phyloP scores from a whole-genome alignment of 2,113 vertebrate species.

The Oryzias javanicus region DNA sequence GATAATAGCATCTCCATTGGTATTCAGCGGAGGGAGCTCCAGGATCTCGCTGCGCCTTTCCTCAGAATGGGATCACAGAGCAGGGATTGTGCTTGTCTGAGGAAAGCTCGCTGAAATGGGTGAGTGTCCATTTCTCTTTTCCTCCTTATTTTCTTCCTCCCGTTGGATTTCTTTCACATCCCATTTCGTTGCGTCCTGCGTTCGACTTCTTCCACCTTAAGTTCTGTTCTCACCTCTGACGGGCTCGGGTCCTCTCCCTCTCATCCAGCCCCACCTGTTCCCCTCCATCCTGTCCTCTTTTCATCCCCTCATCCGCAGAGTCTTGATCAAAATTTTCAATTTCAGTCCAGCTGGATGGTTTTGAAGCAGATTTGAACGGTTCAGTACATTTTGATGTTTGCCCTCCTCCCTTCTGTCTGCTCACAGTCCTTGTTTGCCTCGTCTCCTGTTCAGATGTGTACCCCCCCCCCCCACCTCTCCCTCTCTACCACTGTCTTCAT shows the following conservation, averaged over 20 bases:
- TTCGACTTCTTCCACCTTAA: conserved; percentile 22
- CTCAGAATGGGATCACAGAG: conserved; percentile 81
- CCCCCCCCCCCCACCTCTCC: conserved; percentile 29
- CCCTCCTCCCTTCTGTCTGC: conserved; percentile 4
- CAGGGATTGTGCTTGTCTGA: conserved; percentile 78
- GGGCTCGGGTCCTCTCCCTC: conserved; percentile 35
- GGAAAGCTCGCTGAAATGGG: conserved; percentile 72
- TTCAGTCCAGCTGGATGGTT: conserved; percentile 56
- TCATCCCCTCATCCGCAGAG: conserved; percentile 5
- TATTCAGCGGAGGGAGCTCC: conserved; percentile 78
- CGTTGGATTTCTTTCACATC: conserved; percentile 30
- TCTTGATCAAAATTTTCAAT: conserved; percentile 35
- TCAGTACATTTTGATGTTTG: conserved; percentile 52
- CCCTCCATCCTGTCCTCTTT: conserved; percentile 29
- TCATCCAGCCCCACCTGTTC: conserved; percentile 63
- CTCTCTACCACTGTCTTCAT: conserved; percentile 36
- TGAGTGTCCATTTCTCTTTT: conserved; percentile 64
- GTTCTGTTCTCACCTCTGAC: conserved; percentile 26
- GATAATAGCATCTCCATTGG: conserved; percentile 77
- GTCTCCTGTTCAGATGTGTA: conserved; percentile 34
- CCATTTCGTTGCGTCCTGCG: conserved; percentile 27
- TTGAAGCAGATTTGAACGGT: conserved; percentile 47
- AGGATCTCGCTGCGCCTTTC: conserved; percentile 76
- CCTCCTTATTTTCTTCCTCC: conserved; percentile 9
- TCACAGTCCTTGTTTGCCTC: conserved; percentile 12